phyloP scores from a whole-genome alignment of 1,140 invertebrate species.

The Gonatopus flavifemur region DNA sequence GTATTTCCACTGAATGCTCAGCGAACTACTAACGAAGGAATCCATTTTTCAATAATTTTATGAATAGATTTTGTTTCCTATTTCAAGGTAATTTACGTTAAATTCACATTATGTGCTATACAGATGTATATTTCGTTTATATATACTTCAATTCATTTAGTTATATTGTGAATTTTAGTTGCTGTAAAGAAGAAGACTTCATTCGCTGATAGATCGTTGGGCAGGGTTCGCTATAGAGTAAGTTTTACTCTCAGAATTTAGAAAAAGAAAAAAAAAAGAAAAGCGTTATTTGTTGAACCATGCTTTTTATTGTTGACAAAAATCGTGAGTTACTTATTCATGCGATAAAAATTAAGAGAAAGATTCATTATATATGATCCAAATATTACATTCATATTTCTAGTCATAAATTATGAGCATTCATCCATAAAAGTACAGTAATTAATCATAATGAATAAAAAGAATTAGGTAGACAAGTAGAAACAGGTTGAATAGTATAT shows the following conservation, averaged over 20 bases:
- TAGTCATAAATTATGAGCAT: conserved; percentile 29
- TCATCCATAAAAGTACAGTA: conserved; percentile 27
- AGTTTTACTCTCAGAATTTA: conserved; percentile 33
- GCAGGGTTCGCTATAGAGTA: conserved; percentile 37
- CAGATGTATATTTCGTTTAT: not conserved
- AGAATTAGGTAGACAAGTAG: conserved; percentile 47
- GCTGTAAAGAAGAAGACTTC: conserved; percentile 24
- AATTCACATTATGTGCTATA: not conserved
- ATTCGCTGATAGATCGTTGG: conserved; percentile 42
- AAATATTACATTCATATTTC: conserved; percentile 30
- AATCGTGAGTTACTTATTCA: conserved; percentile 47
- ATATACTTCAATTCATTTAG: not conserved
- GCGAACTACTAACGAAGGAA: conserved; percentile 32
- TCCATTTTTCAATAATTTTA: conserved; percentile 19
- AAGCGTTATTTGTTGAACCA: conserved; percentile 47
- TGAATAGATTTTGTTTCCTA: conserved; percentile 14
- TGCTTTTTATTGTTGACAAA: conserved; percentile 45
- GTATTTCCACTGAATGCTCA: conserved; percentile 28
- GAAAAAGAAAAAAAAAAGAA: conserved; percentile 9
- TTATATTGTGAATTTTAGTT: conserved; percentile 19
- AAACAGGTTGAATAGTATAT: no score
- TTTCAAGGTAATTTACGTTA: conserved; percentile 24
- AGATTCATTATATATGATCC: conserved; percentile 23
- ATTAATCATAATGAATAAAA: conserved; percentile 30
- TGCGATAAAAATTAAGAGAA: conserved; percentile 32